These are phyloP conservation scores for Cantharis rufa DNA, from an alignment of 2,888 invertebrate genomes.

Conservation along the genomic window DNA sequence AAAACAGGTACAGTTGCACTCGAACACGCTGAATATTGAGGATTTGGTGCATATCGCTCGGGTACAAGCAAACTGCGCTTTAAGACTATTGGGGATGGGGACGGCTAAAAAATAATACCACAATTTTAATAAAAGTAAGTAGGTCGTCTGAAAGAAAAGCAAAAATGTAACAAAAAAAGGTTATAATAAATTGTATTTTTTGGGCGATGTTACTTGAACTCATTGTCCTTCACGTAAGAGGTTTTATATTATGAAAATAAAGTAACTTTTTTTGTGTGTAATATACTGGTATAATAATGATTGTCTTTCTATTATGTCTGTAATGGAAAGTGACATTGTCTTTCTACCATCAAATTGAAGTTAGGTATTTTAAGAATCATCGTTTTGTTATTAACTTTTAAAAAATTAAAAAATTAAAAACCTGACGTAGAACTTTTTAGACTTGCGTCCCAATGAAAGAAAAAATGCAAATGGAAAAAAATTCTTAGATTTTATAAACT, in stretches of 20 bases:
- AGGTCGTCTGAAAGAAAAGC: neutral
- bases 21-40: constrained; percentile 68
- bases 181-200: neutral
- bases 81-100: constrained; percentile 63
- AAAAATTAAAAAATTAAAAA: too few species aligned
- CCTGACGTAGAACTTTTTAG: too few species aligned
- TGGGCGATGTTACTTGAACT: neutral
- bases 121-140: neutral
- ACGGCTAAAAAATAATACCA: constrained; percentile 57
- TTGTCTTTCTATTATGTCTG: too few species aligned
- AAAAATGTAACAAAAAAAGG: neutral
- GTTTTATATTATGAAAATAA: neutral
- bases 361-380: too few species aligned
- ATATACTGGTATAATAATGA: too few species aligned
- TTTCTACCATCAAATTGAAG: too few species aligned
- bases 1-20: constrained; percentile 64
- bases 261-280: too few species aligned
- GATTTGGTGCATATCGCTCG: constrained; percentile 76
- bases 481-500: too few species aligned
- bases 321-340: too few species aligned
- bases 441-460: too few species aligned
- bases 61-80: constrained; percentile 65
- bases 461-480: too few species aligned
- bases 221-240: neutral
- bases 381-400: too few species aligned